Evolutionary conservation across 2,113 vertebrate species (phyloP).

Genomic region (Upupa epops): DNA sequence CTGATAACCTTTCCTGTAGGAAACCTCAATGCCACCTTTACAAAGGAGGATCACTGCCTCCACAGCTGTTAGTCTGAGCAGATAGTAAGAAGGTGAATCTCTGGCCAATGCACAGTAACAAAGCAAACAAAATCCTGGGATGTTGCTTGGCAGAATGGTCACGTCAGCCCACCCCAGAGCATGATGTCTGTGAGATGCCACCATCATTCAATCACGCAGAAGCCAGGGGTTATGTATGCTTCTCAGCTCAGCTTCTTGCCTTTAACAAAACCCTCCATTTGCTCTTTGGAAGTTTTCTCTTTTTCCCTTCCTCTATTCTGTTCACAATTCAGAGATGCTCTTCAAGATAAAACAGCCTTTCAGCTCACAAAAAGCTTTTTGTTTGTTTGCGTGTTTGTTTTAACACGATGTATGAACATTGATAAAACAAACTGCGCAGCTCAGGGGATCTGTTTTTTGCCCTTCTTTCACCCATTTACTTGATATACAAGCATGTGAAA

Average conservation of each 20-base stretch:
- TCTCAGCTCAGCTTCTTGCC: background rate
- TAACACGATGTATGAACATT: constrained; percentile 44
- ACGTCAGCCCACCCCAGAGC: background rate
- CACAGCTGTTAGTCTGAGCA: background rate
- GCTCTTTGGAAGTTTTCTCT: background rate
- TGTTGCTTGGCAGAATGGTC: background rate
- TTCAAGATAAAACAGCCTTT: constrained; percentile 54
- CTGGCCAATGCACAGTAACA: background rate
- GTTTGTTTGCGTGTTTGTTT: constrained; percentile 39
- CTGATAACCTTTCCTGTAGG: background rate
- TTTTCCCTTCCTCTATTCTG: background rate
- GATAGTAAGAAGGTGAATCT: background rate
- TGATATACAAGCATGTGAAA: constrained; percentile 31
- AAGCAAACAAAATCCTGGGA: background rate
- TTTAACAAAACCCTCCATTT: background rate
- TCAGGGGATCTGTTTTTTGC: background rate
- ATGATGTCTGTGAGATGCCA: background rate
- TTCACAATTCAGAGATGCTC: constrained; percentile 23
- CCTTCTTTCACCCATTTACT: constrained; percentile 43
- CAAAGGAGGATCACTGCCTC: background rate
- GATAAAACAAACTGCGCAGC: constrained; percentile 55
- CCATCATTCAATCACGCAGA: background rate
- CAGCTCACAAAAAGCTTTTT: constrained; percentile 38
- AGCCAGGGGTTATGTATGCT: background rate
- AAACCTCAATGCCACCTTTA: background rate